phyloP scores from a whole-genome alignment of 2,888 invertebrate species.

The Heterodera filipjevi region DNA sequence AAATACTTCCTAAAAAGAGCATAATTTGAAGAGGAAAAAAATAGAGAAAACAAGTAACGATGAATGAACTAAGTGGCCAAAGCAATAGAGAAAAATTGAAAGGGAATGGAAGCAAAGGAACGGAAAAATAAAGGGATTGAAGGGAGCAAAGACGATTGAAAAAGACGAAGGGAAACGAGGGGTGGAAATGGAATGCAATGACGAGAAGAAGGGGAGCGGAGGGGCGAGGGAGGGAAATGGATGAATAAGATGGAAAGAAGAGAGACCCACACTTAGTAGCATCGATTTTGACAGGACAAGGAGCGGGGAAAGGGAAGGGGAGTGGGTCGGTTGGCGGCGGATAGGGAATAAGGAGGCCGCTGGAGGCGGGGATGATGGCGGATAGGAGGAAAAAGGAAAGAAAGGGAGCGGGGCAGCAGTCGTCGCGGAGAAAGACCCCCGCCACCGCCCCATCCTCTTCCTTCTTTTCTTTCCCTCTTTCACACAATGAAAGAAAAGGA shows the following conservation, averaged over 20 bases:
- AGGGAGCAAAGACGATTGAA: conserved; percentile 18
- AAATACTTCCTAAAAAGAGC: too few species aligned
- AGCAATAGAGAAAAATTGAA: neutral
- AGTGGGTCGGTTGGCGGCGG: neutral
- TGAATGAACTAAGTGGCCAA: neutral
- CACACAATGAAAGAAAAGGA: neutral
- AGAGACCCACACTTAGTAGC: conserved; percentile 8
- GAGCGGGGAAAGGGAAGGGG: neutral
- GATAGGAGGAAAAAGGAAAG: neutral
- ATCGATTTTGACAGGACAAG: conserved; percentile 17
- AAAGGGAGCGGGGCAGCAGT: neutral
- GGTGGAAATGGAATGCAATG: conserved; percentile 14
- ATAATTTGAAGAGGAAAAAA: neutral
- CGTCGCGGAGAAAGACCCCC: neutral
- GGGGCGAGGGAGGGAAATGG: neutral
- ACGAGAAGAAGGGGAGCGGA: neutral
- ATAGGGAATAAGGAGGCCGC: neutral
- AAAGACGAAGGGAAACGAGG: neutral
- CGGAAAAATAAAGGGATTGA: neutral
- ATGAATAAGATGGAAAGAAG: neutral
- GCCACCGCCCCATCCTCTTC: neutral
- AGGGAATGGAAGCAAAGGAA: conserved; percentile 8
- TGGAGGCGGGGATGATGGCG: neutral
- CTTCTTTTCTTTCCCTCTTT: neutral
- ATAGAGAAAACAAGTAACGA: too few species aligned